A percentile compares a stretch with the other conserved stretches of the same genome.
Evolutionary conservation across 1,140 invertebrate species (phyloP).

Genomic region (Pseudomyrmex dendroicus): DNA sequence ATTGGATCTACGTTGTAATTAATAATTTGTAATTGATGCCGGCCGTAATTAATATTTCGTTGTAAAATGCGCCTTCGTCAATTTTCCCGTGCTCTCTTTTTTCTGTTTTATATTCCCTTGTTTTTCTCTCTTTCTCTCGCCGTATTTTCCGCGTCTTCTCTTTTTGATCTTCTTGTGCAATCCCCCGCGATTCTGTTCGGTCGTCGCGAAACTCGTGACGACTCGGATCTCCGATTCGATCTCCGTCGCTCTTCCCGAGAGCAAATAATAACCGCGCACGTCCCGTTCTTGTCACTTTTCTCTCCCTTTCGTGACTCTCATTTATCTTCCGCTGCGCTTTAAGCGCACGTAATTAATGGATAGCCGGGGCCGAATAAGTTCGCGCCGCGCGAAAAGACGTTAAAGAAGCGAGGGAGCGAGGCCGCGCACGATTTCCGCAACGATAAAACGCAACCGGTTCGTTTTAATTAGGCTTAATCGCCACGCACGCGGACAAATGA

Average conservation of each 20-base stretch:
- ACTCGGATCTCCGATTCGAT: slow-evolving; percentile 40
- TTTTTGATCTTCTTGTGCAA: slow-evolving; percentile 45
- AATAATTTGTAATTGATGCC: slow-evolving; percentile 49
- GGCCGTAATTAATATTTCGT: slow-evolving; percentile 45
- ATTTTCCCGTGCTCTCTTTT: not conserved
- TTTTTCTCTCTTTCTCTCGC: not conserved
- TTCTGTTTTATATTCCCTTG: not conserved
- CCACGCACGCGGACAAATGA: slow-evolving; percentile 31
- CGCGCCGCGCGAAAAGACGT: slow-evolving; percentile 36
- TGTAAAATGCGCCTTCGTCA: slow-evolving; percentile 5
- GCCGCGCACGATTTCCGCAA: slow-evolving; percentile 40
- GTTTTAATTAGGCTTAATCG: slow-evolving; percentile 64
- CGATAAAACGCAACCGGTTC: slow-evolving; percentile 52
- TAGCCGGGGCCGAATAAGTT: slow-evolving; percentile 51
- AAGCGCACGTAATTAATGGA: slow-evolving; percentile 67
- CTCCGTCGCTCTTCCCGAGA: not conserved
- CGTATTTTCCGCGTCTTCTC: not conserved
- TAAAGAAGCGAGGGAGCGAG: slow-evolving; percentile 15
- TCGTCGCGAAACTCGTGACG: slow-evolving; percentile 13
- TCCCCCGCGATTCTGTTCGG: slow-evolving; percentile 1
- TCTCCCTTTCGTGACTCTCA: slow-evolving; percentile 48
- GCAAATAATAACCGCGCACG: slow-evolving; percentile 8
- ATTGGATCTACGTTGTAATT: slow-evolving; percentile 55
- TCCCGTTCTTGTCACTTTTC: not conserved
- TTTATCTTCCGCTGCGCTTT: slow-evolving; percentile 63